Evolutionary conservation across 2,797 vertebrate genomes (phyloP).

Genomic region (Petrocephalus sullivani): DNA sequence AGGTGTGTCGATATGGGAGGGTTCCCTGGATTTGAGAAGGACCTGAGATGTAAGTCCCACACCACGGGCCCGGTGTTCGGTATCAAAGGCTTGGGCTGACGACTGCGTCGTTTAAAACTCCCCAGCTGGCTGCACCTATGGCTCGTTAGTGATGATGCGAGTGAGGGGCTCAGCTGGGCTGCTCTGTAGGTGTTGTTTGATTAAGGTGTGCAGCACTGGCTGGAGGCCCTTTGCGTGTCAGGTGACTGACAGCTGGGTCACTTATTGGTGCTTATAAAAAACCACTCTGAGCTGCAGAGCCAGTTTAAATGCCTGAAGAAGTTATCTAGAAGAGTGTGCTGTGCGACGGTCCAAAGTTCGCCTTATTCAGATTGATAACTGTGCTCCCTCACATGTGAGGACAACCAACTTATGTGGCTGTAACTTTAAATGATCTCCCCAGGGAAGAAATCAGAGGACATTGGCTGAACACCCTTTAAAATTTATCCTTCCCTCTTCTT

Average conservation of each 20-base stretch:
- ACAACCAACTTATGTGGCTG: neutral
- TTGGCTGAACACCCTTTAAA: neutral
- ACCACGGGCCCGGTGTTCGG: neutral
- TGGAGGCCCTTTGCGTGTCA: neutral
- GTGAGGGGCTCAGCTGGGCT: neutral
- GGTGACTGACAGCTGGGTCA: conserved; percentile 1
- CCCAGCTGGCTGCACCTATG: neutral
- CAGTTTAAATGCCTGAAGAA: neutral
- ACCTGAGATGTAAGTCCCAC: neutral
- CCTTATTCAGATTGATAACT: neutral
- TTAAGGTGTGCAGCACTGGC: neutral
- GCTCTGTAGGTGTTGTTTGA: neutral
- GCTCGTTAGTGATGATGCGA: neutral
- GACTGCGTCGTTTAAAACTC: neutral
- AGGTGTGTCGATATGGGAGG: neutral
- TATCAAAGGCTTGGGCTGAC: neutral
- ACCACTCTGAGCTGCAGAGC: neutral
- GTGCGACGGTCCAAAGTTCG: neutral
- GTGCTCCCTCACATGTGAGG: neutral
- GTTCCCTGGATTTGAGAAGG: neutral
- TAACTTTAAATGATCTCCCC: conserved; percentile 11
- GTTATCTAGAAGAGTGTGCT: neutral
- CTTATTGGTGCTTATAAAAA: neutral
- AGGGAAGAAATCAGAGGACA: neutral
- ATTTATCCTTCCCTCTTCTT: neutral